Conservation (phyloP, 2,797 vertebrate genomes). For the Propithecus deckenii region DNA sequence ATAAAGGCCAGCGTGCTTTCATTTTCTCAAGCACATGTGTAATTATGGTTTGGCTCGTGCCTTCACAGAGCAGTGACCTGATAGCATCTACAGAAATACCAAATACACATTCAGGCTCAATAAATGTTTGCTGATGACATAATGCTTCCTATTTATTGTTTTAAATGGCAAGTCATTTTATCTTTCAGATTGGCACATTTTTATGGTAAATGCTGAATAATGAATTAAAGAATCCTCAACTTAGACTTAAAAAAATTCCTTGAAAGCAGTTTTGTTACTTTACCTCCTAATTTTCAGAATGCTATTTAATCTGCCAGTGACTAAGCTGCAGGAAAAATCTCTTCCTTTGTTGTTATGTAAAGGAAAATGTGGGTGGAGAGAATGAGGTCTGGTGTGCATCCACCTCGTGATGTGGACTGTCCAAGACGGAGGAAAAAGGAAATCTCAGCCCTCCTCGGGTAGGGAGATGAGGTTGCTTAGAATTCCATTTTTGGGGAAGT, state of each 20-base stretch:
- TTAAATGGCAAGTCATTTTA: not conserved
- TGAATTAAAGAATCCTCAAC: not conserved
- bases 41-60: not conserved
- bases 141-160: conserved; percentile 38
- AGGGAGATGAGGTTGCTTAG: conserved; percentile 77
- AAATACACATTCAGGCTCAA: not conserved
- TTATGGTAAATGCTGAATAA: not conserved
- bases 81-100: conserved; percentile 2
- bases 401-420: conserved; percentile 51
- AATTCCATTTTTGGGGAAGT: conserved; percentile 85
- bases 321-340: conserved; percentile 82
- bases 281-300: conserved; percentile 75
- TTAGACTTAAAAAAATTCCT: conserved; percentile 80
- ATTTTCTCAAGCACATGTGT: not conserved
- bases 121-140: not conserved
- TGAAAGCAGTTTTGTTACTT: conserved; percentile 82
- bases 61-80: not conserved
- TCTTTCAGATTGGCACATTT: not conserved
- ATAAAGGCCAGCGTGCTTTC: not conserved
- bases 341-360: conserved; percentile 75
- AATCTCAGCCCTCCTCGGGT: conserved; percentile 34
- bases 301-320: conserved; percentile 74
- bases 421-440: conserved; percentile 76
- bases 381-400: conserved; percentile 55
- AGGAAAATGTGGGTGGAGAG: conserved; percentile 86